Percentiles rank a stretch among this genome's conserved stretches.
phyloP scores from a whole-genome alignment of 1,140 invertebrate genomes.

The Homalodisca vitripennis region DNA sequence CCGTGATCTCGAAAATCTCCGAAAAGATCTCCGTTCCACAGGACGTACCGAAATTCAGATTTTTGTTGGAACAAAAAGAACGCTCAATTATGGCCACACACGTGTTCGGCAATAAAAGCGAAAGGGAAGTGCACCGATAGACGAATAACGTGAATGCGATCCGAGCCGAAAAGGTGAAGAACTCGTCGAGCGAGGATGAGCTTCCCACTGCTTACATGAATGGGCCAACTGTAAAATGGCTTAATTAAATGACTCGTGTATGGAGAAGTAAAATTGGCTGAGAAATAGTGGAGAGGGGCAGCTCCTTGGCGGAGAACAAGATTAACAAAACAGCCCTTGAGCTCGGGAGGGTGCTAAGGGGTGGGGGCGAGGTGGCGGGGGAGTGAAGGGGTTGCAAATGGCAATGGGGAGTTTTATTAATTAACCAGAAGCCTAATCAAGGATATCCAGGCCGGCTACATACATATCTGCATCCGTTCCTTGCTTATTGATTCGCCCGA shows the following conservation, averaged over 20 bases:
- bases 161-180: too few species aligned
- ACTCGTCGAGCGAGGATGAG: too few species aligned
- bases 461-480: not conserved
- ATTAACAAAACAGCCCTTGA: conserved; percentile 18
- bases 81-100: too few species aligned
- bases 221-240: conserved; percentile 17
- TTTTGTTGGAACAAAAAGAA: too few species aligned
- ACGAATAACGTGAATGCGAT: too few species aligned
- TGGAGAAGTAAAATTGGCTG: conserved; percentile 24
- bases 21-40: too few species aligned
- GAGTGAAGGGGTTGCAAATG: too few species aligned
- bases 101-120: too few species aligned
- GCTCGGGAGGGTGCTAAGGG: not conserved
- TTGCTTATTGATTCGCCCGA: not conserved
- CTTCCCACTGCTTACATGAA: too few species aligned
- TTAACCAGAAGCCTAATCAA: conserved; percentile 21
- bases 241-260: conserved; percentile 25
- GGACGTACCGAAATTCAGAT: too few species aligned
- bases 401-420: conserved; percentile 24
- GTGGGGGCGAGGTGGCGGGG: not conserved
- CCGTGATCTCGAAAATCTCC: too few species aligned
- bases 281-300: conserved; percentile 1
- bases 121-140: too few species aligned
- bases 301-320: not conserved
- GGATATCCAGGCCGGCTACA: not conserved